Percentiles rank a stretch among this genome's conserved stretches.
phyloP scores from a whole-genome alignment of 1,140 invertebrate genomes.

The Pseudoatta argentina region DNA sequence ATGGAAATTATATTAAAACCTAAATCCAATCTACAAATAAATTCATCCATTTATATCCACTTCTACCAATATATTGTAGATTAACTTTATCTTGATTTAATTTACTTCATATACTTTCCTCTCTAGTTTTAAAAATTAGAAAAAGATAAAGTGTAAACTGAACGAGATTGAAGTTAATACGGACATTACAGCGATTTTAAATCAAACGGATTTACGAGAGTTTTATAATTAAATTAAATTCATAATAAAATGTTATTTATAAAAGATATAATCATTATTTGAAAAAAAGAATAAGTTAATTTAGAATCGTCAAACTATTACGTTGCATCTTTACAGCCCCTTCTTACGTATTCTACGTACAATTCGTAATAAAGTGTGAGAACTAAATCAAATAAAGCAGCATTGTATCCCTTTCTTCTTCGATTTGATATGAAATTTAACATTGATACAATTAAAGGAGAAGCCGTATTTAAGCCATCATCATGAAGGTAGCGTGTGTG shows the following conservation, averaged over 20 bases:
- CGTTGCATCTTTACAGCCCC: too few relatives aligned
- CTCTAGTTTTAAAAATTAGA: too few relatives aligned
- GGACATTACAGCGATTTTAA: background rate
- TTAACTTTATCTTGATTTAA: too few relatives aligned
- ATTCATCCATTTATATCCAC: too few relatives aligned
- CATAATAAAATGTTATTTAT: background rate
- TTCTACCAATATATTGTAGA: too few relatives aligned
- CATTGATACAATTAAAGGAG: slow-evolving; percentile 54
- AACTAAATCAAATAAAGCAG: slow-evolving; percentile 3
- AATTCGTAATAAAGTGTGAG: background rate
- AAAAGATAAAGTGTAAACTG: too few relatives aligned
- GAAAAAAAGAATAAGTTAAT: background rate
- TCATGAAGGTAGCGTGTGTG: slow-evolving; percentile 57
- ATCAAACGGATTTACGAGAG: background rate
- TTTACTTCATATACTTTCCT: too few relatives aligned
- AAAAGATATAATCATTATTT: background rate
- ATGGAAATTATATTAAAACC: background rate
- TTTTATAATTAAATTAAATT: background rate
- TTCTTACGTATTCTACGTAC: background rate
- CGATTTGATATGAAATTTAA: slow-evolving; percentile 32
- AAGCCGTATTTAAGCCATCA: slow-evolving; percentile 56
- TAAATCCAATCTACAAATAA: background rate
- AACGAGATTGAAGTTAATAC: too few relatives aligned
- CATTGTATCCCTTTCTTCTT: background rate
- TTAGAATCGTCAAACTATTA: background rate